A percentile compares a stretch with the other conserved stretches of the same genome.
These are phyloP conservation scores for Drosophila leonis DNA, from an alignment of 2,888 invertebrate genomes.

Conservation along the genomic window DNA sequence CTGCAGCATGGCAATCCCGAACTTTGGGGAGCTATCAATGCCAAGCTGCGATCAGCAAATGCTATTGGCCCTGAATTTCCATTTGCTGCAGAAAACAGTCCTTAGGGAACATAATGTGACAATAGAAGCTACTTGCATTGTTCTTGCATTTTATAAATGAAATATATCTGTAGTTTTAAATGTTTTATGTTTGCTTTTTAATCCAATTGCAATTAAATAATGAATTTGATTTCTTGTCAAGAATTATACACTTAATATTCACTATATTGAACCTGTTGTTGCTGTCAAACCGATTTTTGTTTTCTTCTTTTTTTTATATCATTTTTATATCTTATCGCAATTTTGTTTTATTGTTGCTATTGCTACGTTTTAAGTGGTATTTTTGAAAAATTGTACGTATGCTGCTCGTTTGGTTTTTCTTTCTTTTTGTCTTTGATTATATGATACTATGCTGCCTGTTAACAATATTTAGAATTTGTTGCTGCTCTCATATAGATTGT, in stretches of 20 bases:
- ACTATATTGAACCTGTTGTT: conserved; percentile 41
- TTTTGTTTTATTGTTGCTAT: conserved; percentile 25
- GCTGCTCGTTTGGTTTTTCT: conserved; percentile 42
- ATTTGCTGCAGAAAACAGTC: background rate
- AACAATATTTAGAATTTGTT: conserved; percentile 50
- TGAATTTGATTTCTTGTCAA: conserved; percentile 29
- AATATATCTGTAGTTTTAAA: conserved; percentile 26
- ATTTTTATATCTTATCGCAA: conserved; percentile 20
- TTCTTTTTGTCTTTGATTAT: conserved; percentile 48
- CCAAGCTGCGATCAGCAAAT: conserved; percentile 85
- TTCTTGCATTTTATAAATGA: conserved; percentile 3
- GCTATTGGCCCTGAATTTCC: conserved; percentile 87
- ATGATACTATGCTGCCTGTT: conserved; percentile 32
- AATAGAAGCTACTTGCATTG: background rate
- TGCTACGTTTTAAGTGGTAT: conserved; percentile 30
- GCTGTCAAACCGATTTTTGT: conserved; percentile 50
- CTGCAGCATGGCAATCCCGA: conserved; percentile 86
- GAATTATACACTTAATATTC: conserved; percentile 43
- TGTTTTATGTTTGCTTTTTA: conserved; percentile 38
- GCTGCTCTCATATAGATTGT: conserved; percentile 18
- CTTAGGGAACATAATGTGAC: background rate
- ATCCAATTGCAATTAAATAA: conserved; percentile 31
- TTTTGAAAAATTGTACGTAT: conserved; percentile 54
- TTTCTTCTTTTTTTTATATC: background rate
- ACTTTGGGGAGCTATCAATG: conserved; percentile 86